Evolutionary conservation across 2,888 invertebrate genomes (phyloP).

Genomic region (Agonopterix arenella): DNA sequence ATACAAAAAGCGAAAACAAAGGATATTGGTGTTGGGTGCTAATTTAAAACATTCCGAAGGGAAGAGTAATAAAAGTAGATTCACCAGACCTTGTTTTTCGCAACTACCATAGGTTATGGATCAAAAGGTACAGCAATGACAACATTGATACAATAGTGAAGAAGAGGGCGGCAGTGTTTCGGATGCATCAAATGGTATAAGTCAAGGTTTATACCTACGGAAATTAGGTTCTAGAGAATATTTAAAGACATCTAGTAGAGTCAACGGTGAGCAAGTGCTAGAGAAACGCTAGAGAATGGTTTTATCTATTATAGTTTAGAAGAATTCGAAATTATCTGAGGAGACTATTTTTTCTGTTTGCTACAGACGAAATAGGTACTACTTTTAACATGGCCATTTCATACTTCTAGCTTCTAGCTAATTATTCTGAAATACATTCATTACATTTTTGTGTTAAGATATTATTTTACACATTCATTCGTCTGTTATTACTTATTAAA

Average conservation of each 20-base stretch:
- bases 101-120: slow-evolving; percentile 21
- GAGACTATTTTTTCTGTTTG: slow-evolving; percentile 2
- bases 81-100: slow-evolving; percentile 19
- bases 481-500: too few species aligned
- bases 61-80: slow-evolving; percentile 10
- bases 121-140: slow-evolving; percentile 37
- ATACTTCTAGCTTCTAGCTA: too few species aligned
- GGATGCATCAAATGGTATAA: slow-evolving; percentile 58
- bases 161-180: slow-evolving; percentile 71
- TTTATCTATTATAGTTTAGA: background rate
- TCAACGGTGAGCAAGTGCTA: slow-evolving; percentile 42
- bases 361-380: too few species aligned
- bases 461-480: too few species aligned
- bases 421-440: background rate
- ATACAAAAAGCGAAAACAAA: slow-evolving; percentile 18
- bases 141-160: slow-evolving; percentile 77
- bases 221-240: slow-evolving; percentile 41
- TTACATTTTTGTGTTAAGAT: too few species aligned
- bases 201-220: slow-evolving; percentile 18
- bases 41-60: slow-evolving; percentile 1
- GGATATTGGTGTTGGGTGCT: slow-evolving; percentile 1
- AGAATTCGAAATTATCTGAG: slow-evolving; percentile 1
- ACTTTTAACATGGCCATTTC: too few species aligned
- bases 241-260: slow-evolving; percentile 36
- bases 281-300: slow-evolving; percentile 20